Conservation (phyloP, 2,888 invertebrate species). For the Sphaerophoria rueppellii region DNA sequence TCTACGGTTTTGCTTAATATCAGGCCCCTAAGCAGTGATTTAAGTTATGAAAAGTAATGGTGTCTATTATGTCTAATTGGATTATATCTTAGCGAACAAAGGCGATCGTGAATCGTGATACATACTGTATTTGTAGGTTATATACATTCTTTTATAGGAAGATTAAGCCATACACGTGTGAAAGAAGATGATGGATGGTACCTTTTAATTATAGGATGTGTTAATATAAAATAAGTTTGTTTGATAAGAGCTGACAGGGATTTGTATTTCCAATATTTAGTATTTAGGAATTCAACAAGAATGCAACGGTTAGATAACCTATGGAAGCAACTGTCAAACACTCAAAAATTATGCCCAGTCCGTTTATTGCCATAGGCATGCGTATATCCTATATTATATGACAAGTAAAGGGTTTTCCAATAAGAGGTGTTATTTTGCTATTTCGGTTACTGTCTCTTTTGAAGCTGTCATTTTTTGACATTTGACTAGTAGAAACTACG, state of each 20-base stretch:
- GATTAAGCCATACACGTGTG: constrained; percentile 26
- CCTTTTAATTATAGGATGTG: neutral
- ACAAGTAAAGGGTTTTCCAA: too few species aligned
- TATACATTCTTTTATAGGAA: constrained; percentile 3
- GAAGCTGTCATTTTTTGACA: too few species aligned
- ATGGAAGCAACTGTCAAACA: too few species aligned
- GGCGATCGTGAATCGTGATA: constrained; percentile 22
- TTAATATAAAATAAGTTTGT: neutral
- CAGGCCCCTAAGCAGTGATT: constrained; percentile 9
- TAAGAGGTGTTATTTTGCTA: too few species aligned
- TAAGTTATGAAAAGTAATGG: constrained; percentile 24
- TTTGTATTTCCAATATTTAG: neutral
- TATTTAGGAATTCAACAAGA: too few species aligned
- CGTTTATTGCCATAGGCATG: too few species aligned
- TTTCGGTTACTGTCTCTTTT: too few species aligned
- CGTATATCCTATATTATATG: too few species aligned
- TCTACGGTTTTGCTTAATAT: constrained; percentile 22
- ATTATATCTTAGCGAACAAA: constrained; percentile 11
- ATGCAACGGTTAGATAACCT: too few species aligned
- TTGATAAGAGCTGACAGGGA: neutral
- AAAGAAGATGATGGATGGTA: constrained; percentile 27
- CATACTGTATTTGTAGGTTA: neutral
- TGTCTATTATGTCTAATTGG: constrained; percentile 40
- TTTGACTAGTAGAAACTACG: too few species aligned
- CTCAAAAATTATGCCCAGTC: too few species aligned